A percentile compares a stretch with the other conserved stretches of the same genome.
phyloP scores from a whole-genome alignment of 2,797 vertebrate genomes.

The Tarsius wallacei region DNA sequence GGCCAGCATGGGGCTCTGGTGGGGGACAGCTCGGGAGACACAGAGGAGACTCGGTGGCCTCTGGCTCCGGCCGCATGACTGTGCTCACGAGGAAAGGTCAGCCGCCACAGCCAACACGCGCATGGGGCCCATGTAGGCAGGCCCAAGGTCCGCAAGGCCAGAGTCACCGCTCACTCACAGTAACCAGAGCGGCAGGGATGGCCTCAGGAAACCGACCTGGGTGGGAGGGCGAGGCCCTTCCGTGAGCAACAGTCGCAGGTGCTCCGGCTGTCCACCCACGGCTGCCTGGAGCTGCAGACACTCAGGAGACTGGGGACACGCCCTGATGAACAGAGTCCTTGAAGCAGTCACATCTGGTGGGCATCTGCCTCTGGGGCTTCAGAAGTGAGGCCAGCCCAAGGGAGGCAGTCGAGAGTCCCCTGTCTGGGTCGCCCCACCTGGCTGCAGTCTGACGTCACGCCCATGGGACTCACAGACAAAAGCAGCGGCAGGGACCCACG shows the following conservation, averaged over 20 bases:
- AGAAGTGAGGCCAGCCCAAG: neutral
- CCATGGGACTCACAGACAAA: neutral
- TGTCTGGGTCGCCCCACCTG: neutral
- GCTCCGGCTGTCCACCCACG: neutral
- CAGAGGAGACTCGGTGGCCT: neutral
- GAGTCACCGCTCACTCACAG: fast-evolving
- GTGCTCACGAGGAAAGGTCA: neutral
- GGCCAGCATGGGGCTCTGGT: neutral
- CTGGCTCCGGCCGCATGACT: neutral
- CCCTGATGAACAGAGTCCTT: neutral
- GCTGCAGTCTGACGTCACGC: neutral
- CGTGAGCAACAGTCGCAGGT: neutral
- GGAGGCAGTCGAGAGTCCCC: neutral
- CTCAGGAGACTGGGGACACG: neutral
- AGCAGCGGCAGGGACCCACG: neutral
- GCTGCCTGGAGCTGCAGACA: too few relatives aligned
- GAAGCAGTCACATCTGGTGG: neutral
- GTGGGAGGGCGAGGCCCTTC: neutral
- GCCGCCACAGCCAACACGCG: fast-evolving
- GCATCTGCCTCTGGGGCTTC: neutral
- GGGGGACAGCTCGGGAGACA: neutral
- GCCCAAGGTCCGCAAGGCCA: neutral
- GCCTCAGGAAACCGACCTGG: neutral
- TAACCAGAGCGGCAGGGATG: neutral
- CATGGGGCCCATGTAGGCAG: neutral